phyloP scores from a whole-genome alignment of 2,797 vertebrate genomes.

The Huso huso region DNA sequence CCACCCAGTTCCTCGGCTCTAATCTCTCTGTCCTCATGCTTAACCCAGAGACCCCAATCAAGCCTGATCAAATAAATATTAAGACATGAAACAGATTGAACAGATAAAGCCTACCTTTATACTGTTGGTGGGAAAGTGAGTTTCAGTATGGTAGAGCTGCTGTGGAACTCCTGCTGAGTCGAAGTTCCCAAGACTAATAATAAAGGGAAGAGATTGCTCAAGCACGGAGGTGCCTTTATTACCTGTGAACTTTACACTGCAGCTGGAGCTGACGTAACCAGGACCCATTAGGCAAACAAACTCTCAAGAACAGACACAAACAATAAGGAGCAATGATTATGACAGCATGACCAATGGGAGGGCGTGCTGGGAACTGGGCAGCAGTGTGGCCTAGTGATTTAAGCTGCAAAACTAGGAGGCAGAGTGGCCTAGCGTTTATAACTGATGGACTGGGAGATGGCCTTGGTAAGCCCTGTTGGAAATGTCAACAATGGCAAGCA shows the following conservation, averaged over 20 bases:
- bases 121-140: background rate
- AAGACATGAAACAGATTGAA: background rate
- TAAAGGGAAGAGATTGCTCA: background rate
- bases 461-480: no score
- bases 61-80: no score
- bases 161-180: background rate
- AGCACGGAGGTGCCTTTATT: background rate
- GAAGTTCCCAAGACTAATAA: background rate
- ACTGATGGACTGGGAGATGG: background rate
- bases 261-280: background rate
- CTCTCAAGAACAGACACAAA: background rate
- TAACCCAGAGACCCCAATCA: no score
- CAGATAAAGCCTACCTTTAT: background rate
- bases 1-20: no score
- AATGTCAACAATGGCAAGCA: no score
- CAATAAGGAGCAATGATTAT: background rate
- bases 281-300: background rate
- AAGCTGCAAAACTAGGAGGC: background rate
- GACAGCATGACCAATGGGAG: background rate
- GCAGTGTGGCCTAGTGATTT: background rate
- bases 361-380: background rate
- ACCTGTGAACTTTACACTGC: constrained; percentile 2
- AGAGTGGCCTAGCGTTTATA: background rate
- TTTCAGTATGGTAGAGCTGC: background rate
- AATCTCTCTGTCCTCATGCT: no score